A percentile compares a stretch with the other conserved stretches of the same genome.
phyloP scores from a whole-genome alignment of 1,140 invertebrate genomes.

The Caligus rogercresseyi region DNA sequence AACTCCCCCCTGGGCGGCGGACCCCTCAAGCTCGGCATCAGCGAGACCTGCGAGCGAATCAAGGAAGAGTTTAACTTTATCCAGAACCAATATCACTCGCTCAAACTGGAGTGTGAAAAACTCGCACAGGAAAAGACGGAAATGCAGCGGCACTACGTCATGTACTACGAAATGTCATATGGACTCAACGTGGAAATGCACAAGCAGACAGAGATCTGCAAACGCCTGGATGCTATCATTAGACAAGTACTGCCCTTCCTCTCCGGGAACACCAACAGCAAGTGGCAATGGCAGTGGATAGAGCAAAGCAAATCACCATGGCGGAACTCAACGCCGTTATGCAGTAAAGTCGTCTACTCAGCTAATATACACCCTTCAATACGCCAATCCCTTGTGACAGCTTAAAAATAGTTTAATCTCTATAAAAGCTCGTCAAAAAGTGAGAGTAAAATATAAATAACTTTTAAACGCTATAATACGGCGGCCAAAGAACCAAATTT shows the following conservation, averaged over 20 bases:
- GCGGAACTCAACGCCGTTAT: conserved; percentile 87
- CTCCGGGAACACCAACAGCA: conserved; percentile 78
- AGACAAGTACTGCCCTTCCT: conserved; percentile 45
- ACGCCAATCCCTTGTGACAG: too few species aligned
- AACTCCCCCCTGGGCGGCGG: not conserved
- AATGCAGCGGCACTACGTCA: conserved; percentile 92
- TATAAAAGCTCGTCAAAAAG: too few species aligned
- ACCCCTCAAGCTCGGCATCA: conserved; percentile 35
- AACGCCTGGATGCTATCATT: conserved; percentile 42
- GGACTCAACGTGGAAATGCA: conserved; percentile 98
- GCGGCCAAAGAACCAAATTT: too few species aligned
- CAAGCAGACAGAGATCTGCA: conserved; percentile 64
- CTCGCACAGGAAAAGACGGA: conserved; percentile 88
- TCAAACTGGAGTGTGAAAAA: conserved; percentile 57
- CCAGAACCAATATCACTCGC: conserved; percentile 93
- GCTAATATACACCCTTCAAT: too few species aligned
- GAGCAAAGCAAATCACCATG: conserved; percentile 98
- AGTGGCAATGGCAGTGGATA: conserved; percentile 89
- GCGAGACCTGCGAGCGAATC: conserved; percentile 88
- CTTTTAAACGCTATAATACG: too few species aligned
- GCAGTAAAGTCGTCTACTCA: conserved; percentile 55
- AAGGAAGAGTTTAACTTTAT: conserved; percentile 98
- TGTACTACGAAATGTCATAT: conserved; percentile 99
- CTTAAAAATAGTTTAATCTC: too few species aligned
- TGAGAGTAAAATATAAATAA: too few species aligned